Conservation (phyloP, 2,888 invertebrate genomes). For the Lordiphosa fenestrarum region DNA sequence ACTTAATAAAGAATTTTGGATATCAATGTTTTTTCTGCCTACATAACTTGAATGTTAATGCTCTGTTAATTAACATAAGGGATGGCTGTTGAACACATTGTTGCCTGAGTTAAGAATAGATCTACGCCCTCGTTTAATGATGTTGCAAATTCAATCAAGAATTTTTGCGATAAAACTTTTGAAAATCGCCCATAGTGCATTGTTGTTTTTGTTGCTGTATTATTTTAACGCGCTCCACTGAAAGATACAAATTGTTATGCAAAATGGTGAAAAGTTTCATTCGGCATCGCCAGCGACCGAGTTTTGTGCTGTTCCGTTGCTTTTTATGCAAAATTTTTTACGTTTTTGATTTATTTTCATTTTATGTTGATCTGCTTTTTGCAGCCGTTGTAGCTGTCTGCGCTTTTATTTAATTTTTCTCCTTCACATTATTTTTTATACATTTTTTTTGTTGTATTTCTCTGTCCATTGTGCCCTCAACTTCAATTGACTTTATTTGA, state of each 20-base stretch:
- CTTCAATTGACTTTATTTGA: slow-evolving; percentile 70
- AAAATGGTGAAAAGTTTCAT: slow-evolving; percentile 76
- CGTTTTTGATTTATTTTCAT: slow-evolving; percentile 71
- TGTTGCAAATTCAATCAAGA: too few species aligned
- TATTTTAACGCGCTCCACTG: slow-evolving; percentile 73
- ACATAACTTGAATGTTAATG: too few species aligned
- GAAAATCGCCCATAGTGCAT: background rate
- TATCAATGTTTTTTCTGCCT: too few species aligned
- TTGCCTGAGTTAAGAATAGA: too few species aligned
- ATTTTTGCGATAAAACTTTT: too few species aligned
- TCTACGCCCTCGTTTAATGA: too few species aligned
- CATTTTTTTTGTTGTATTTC: slow-evolving; percentile 23
- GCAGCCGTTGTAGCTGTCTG: slow-evolving; percentile 44
- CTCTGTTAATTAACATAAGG: too few species aligned
- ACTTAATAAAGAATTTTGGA: too few species aligned
- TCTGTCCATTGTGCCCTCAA: slow-evolving; percentile 38
- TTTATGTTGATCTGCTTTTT: slow-evolving; percentile 72
- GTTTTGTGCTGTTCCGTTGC: slow-evolving; percentile 29
- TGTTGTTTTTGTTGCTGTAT: slow-evolving; percentile 25
- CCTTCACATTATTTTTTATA: slow-evolving; percentile 39
- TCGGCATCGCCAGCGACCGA: slow-evolving; percentile 50
- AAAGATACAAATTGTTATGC: slow-evolving; percentile 75
- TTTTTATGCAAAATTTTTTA: slow-evolving; percentile 55
- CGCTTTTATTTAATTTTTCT: slow-evolving; percentile 63
- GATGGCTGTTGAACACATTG: too few species aligned